Percentiles rank a stretch among this genome's conserved stretches.
Conservation (phyloP, 2,888 invertebrate genomes). For the Sturmia bella region DNA sequence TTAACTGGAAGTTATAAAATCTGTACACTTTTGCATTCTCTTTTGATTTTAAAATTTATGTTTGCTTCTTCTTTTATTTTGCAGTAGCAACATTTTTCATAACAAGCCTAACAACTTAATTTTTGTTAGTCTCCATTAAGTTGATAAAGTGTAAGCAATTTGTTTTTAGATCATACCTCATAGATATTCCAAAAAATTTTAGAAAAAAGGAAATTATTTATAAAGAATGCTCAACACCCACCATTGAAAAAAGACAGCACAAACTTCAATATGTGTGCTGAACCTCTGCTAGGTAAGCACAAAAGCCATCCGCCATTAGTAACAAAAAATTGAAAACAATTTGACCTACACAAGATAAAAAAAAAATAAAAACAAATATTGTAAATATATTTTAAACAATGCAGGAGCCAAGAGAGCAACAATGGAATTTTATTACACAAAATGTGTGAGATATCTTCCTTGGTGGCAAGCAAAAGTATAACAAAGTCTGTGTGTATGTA, state of each 20-base stretch:
- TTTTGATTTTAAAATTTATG: not conserved
- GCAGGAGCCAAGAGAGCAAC: not conserved
- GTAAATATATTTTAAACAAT: conserved; percentile 44
- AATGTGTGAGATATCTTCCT: not conserved
- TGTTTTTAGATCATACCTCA: conserved; percentile 47
- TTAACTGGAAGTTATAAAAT: conserved; percentile 24
- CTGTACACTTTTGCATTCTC: conserved; percentile 1
- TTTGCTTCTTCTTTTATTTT: not conserved
- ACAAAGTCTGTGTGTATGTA: not conserved
- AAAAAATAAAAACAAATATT: conserved; percentile 15
- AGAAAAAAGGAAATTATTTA: conserved; percentile 50
- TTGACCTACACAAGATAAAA: not conserved
- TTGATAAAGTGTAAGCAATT: conserved; percentile 64
- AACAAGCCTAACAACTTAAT: conserved; percentile 40
- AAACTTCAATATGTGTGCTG: not conserved
- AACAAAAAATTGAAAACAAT: not conserved
- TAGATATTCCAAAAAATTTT: not conserved
- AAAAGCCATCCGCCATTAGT: not conserved
- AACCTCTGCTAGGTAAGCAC: not conserved
- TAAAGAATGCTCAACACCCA: conserved; percentile 49
- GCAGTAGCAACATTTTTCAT: conserved; percentile 26
- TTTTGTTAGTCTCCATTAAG: conserved; percentile 46
- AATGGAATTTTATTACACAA: conserved; percentile 4
- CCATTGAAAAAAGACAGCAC: conserved; percentile 40
- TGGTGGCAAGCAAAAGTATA: too few species aligned